Percentiles rank a stretch among this genome's conserved stretches.
phyloP scores from a whole-genome alignment of 2,113 vertebrate genomes.

The Naja naja region DNA sequence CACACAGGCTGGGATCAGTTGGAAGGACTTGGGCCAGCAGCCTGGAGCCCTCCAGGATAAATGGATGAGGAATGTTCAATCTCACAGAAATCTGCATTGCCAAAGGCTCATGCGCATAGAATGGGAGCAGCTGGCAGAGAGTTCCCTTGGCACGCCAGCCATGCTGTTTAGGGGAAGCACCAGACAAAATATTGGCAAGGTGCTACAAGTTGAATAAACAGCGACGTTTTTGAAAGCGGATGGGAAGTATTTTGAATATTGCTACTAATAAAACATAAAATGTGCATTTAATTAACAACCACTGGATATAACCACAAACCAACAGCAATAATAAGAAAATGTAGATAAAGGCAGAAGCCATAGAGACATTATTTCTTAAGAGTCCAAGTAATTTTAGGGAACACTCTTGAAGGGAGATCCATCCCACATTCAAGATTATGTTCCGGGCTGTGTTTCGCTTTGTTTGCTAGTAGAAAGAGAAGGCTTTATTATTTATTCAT shows the following conservation, averaged over 20 bases:
- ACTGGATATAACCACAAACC: not conserved
- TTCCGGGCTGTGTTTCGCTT: not conserved
- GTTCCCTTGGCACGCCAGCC: not conserved
- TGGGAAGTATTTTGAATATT: not conserved
- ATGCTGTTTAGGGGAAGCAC: not conserved
- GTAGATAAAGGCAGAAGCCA: not conserved
- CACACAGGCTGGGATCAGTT: not conserved
- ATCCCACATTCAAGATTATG: not conserved
- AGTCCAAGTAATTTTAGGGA: not conserved
- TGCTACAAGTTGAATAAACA: not conserved
- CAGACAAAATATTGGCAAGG: constrained; percentile 1
- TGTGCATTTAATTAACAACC: not conserved
- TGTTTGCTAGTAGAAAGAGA: not conserved
- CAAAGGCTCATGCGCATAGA: not conserved
- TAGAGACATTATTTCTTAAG: not conserved
- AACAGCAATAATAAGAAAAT: not conserved
- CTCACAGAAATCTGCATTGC: not conserved
- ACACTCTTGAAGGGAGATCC: not conserved
- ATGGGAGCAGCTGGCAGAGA: not conserved
- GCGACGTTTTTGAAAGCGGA: not conserved
- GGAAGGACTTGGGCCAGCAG: not conserved
- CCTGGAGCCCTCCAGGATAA: not conserved
- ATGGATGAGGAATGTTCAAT: not conserved
- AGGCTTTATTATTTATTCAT: not conserved
- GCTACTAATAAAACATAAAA: not conserved